These are phyloP conservation scores for Ciconia stormi DNA, from an alignment of 2,113 vertebrate genomes.

Conservation along the genomic window DNA sequence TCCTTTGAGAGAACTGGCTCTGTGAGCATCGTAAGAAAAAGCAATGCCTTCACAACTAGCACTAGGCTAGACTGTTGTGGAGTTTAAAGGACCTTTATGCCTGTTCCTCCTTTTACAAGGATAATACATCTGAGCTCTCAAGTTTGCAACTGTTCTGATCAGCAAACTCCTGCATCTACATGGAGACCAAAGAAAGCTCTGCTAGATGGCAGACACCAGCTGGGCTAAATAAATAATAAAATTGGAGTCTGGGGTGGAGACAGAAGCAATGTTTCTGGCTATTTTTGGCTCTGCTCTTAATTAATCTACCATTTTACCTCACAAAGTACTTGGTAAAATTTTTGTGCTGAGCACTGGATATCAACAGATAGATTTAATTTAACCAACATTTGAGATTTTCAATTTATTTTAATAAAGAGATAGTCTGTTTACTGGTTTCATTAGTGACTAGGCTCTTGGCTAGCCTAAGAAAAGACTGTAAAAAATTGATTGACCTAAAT, in stretches of 20 bases:
- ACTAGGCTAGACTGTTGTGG: fast-evolving
- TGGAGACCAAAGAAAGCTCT: background rate
- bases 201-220: background rate
- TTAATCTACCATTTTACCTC: background rate
- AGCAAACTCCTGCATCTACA: background rate
- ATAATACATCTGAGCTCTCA: background rate
- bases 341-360: background rate
- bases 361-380: background rate
- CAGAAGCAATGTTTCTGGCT: background rate
- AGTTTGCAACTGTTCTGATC: background rate
- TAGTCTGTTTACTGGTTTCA: conserved; percentile 10
- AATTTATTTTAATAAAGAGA: conserved; percentile 10
- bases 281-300: background rate
- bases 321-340: background rate
- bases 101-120: background rate
- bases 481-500: conserved; percentile 47
- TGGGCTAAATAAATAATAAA: background rate
- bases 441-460: background rate
- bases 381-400: background rate
- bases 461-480: conserved; percentile 2
- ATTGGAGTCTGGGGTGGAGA: background rate
- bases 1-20: background rate
- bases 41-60: background rate
- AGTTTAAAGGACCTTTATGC: background rate
- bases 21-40: background rate